Evolutionary conservation across 2,113 vertebrate species (phyloP).

Genomic region (Oxyruncus cristatus): DNA sequence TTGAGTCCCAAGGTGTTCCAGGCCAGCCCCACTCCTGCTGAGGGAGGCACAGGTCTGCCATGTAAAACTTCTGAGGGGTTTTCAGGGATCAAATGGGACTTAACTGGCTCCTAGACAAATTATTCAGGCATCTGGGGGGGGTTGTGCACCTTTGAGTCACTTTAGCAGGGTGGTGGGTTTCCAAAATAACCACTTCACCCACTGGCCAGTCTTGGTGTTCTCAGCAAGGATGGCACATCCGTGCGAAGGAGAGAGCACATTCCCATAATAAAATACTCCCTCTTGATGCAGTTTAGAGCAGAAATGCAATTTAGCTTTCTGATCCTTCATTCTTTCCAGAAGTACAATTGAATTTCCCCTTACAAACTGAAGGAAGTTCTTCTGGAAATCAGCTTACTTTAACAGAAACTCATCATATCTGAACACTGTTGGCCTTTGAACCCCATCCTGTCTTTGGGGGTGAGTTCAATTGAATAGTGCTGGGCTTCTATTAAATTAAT

Average conservation of each 20-base stretch:
- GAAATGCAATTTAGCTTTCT: neutral
- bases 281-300: neutral
- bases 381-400: neutral
- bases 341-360: neutral
- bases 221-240: neutral
- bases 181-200: neutral
- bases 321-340: neutral
- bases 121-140: neutral
- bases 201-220: rapidly evolving
- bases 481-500: neutral
- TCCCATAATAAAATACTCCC: neutral
- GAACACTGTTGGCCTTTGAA: neutral
- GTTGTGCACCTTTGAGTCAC: neutral
- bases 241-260: neutral
- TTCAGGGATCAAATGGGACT: neutral
- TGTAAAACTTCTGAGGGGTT: neutral
- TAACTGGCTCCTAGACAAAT: neutral
- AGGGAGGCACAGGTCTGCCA: neutral
- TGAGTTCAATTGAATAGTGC: neutral
- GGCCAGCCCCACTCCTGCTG: rapidly evolving
- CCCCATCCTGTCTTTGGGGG: neutral
- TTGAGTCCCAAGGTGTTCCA: rapidly evolving
- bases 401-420: neutral
- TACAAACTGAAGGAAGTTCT: neutral
- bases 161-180: neutral